phyloP scores from a whole-genome alignment of 2,797 vertebrate genomes.

The Hafferia zeledoni region DNA sequence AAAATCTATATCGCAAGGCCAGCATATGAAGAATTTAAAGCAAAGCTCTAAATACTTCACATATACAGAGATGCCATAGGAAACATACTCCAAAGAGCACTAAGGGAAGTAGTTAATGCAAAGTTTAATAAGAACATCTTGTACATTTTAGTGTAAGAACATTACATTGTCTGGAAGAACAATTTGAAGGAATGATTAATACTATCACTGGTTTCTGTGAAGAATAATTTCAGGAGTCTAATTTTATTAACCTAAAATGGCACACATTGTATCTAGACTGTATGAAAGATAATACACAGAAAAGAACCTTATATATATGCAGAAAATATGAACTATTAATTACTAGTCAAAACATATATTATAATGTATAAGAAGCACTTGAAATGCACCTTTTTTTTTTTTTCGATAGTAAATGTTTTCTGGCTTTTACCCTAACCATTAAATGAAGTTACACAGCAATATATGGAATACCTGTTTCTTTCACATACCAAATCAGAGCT shows the following conservation, averaged over 20 bases:
- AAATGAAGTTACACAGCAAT: not conserved
- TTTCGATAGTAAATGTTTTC: not conserved
- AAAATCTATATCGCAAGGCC: not conserved
- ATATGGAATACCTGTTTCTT: not conserved
- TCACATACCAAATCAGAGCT: not conserved
- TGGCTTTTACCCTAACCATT: not conserved
- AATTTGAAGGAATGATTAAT: slow-evolving; percentile 48
- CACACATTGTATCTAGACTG: not conserved
- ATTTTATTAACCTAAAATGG: slow-evolving; percentile 34
- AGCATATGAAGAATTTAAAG: not conserved
- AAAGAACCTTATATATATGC: not conserved
- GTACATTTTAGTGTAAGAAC: slow-evolving; percentile 35
- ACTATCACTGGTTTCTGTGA: not conserved
- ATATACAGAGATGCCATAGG: not conserved
- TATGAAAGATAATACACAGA: not conserved
- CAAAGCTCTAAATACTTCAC: not conserved
- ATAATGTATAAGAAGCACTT: not conserved
- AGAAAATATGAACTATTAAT: not conserved
- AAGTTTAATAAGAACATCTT: slow-evolving; percentile 38
- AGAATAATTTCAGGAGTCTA: slow-evolving; percentile 28
- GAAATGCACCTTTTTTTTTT: not conserved
- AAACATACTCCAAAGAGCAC: not conserved
- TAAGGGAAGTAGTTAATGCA: not conserved
- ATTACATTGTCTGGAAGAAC: slow-evolving; percentile 11
- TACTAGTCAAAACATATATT: not conserved